These are phyloP conservation scores for Caenorhabditis imperialis DNA, from an alignment of 2,888 invertebrate genomes.

Conservation along the genomic window DNA sequence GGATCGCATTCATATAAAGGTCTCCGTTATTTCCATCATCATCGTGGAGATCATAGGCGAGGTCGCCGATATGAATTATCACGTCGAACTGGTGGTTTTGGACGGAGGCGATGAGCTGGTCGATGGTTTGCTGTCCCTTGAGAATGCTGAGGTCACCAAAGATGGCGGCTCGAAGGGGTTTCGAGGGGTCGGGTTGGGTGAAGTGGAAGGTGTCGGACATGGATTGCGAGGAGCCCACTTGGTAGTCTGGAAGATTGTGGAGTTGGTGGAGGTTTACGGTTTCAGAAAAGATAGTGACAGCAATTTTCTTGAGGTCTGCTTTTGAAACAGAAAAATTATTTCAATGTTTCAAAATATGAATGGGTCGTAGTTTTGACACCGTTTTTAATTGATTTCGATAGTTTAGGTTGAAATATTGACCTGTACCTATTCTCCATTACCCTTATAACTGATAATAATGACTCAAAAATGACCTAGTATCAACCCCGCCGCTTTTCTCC, in stretches of 20 bases:
- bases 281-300: no score
- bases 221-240: conserved; percentile 65
- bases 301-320: no score
- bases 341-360: no score
- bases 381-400: no score
- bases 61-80: conserved; percentile 84
- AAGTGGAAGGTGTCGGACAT: conserved; percentile 67
- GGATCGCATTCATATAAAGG: conserved; percentile 55
- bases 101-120: conserved; percentile 88
- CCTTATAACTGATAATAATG: no score
- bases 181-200: conserved; percentile 57
- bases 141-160: conserved; percentile 95
- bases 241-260: conserved; percentile 70
- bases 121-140: conserved; percentile 88
- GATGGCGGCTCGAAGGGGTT: conserved; percentile 82
- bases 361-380: no score
- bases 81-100: conserved; percentile 82
- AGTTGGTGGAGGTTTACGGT: no score
- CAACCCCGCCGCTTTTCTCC: no score
- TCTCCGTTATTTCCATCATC: conserved; percentile 85
- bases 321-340: no score
- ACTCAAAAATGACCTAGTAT: no score
- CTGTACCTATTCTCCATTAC: no score
- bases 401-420: no score
- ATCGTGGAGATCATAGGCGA: conserved; percentile 91